Conservation (phyloP, 2,797 vertebrate species). For the Neosalanx taihuensis region DNA sequence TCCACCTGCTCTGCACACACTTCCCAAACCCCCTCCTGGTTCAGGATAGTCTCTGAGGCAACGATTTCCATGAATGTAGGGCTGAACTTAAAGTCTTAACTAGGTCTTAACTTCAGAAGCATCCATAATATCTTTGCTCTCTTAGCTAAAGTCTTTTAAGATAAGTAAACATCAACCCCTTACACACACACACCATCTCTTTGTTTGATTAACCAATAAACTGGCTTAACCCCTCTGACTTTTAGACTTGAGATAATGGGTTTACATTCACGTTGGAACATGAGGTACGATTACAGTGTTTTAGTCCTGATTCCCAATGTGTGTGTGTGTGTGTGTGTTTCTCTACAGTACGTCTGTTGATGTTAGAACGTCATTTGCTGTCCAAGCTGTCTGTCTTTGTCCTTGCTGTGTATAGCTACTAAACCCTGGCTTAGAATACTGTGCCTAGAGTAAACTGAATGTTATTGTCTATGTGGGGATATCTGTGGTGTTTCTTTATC, state of each 20-base stretch:
- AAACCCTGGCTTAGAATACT: conserved; percentile 35
- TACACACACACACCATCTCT: background rate
- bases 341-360: background rate
- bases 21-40: too few relatives aligned
- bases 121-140: too few relatives aligned
- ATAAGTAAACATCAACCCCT: too few relatives aligned
- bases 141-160: too few relatives aligned
- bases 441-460: conserved; percentile 48
- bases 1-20: too few relatives aligned
- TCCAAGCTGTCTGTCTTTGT: conserved; percentile 51
- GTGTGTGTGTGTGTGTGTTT: conserved; percentile 16
- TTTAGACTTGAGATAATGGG: background rate
- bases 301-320: background rate
- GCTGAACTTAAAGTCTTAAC: too few relatives aligned
- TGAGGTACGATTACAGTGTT: conserved; percentile 4
- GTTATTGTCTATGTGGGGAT: conserved; percentile 50
- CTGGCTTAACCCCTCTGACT: conserved; percentile 1
- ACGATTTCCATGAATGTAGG: too few relatives aligned
- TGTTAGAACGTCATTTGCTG: too few relatives aligned
- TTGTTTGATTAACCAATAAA: background rate
- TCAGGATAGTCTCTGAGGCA: too few relatives aligned
- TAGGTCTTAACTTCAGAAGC: too few relatives aligned
- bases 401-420: conserved; percentile 39
- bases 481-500: conserved; percentile 67
- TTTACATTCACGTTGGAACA: background rate